Conservation (phyloP, 2,797 vertebrate species). For the Alfaro cultratus region DNA sequence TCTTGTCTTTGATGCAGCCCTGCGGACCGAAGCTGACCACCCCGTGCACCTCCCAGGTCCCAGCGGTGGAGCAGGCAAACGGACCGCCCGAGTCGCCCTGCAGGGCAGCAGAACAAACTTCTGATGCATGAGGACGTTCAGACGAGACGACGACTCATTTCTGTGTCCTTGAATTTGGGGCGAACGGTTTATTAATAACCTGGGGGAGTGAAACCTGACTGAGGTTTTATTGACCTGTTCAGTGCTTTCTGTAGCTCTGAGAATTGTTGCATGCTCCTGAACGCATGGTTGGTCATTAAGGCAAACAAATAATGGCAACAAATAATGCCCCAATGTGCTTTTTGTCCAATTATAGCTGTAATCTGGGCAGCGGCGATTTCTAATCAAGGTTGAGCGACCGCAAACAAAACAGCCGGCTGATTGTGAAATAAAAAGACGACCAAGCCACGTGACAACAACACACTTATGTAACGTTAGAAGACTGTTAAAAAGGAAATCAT, state of each 20-base stretch:
- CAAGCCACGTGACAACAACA: conserved; percentile 13
- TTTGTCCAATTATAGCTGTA: conserved; percentile 37
- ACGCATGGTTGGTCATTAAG: conserved; percentile 26
- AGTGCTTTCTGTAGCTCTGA: neutral
- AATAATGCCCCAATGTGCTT: conserved; percentile 37
- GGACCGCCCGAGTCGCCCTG: conserved; percentile 81
- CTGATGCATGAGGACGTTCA: conserved; percentile 8
- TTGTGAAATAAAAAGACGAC: conserved; percentile 45
- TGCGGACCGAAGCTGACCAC: conserved; percentile 74
- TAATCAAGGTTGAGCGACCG: conserved; percentile 60
- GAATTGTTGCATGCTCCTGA: conserved; percentile 1
- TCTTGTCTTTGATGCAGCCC: conserved; percentile 78
- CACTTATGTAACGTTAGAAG: conserved; percentile 29
- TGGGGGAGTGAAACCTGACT: conserved; percentile 3
- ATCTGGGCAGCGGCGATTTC: conserved; percentile 32
- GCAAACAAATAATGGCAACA: conserved; percentile 33
- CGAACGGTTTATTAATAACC: conserved; percentile 16
- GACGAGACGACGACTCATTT: conserved; percentile 8
- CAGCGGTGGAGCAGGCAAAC: conserved; percentile 60
- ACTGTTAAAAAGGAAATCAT: neutral
- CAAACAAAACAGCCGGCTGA: conserved; percentile 57
- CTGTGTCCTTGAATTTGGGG: conserved; percentile 1
- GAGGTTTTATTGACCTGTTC: neutral
- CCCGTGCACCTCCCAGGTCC: conserved; percentile 78
- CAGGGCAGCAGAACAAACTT: conserved; percentile 5